These are phyloP conservation scores for Pomatorhinus ruficollis DNA, from an alignment of 2,113 vertebrate species.

Conservation along the genomic window DNA sequence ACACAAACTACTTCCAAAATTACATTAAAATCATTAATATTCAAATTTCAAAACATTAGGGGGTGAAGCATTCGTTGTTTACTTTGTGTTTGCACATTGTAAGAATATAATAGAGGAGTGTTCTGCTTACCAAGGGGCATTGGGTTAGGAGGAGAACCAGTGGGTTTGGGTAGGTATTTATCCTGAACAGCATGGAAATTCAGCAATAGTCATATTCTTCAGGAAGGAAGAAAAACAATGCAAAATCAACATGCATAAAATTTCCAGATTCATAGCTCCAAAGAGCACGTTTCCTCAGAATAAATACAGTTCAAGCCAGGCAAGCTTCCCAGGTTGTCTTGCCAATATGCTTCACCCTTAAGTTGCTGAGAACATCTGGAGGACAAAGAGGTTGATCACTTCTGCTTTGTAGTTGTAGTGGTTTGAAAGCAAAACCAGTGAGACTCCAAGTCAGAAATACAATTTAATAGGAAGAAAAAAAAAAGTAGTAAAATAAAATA, in stretches of 20 bases:
- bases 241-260: background rate
- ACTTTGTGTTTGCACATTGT: constrained; percentile 15
- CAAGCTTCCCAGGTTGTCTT: background rate
- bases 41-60: constrained; percentile 20
- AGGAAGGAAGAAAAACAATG: background rate
- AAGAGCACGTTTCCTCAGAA: background rate
- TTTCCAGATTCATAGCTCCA: background rate
- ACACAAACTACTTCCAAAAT: background rate
- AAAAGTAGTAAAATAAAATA: too few species aligned
- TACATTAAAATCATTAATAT: constrained; percentile 66
- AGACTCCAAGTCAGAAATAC: too few species aligned
- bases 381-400: background rate
- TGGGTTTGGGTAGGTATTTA: background rate
- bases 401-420: background rate
- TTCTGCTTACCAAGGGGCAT: background rate
- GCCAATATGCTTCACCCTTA: fast-evolving
- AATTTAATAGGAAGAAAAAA: too few species aligned
- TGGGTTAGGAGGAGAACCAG: background rate
- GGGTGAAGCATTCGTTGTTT: constrained; percentile 22
- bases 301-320: background rate
- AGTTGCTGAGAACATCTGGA: background rate
- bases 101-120: background rate
- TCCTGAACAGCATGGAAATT: background rate
- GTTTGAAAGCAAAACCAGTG: too few species aligned
- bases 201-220: background rate